Evolutionary conservation across 2,797 vertebrate species (phyloP).

Genomic region (Adelosebastes latens): DNA sequence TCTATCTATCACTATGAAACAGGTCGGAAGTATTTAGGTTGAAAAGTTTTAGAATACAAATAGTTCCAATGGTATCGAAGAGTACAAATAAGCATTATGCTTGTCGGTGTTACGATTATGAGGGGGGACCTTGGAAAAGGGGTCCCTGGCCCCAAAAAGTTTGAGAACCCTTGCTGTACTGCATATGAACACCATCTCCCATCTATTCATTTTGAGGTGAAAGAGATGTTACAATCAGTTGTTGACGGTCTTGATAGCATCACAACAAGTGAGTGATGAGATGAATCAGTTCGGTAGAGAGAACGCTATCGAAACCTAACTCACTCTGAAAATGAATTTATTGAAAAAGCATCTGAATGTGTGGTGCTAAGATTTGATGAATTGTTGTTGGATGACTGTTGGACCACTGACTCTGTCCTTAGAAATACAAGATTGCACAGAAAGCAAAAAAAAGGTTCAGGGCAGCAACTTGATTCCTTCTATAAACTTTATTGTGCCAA

Average conservation of each 20-base stretch:
- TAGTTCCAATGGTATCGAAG: too few relatives aligned
- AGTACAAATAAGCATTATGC: too few relatives aligned
- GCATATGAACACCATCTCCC: background rate
- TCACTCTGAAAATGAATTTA: background rate
- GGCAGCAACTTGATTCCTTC: slow-evolving; percentile 6
- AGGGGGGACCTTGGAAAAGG: too few relatives aligned
- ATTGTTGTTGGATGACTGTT: background rate
- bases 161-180: too few relatives aligned
- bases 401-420: background rate
- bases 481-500: slow-evolving; percentile 10
- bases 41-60: too few relatives aligned
- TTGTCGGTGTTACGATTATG: too few relatives aligned
- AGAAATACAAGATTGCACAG: background rate
- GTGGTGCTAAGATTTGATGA: background rate
- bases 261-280: background rate
- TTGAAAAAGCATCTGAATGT: background rate
- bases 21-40: too few relatives aligned
- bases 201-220: background rate
- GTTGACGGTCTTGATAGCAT: background rate
- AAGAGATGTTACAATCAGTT: background rate
- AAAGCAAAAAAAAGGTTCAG: background rate
- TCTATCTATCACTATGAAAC: too few relatives aligned
- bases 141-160: too few relatives aligned
- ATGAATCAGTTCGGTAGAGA: background rate
- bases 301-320: background rate